Evolutionary conservation across 2,888 invertebrate species (phyloP), one percentile per base, ranked within the genome.

Genomic region (Tenthredo livida): DNA sequence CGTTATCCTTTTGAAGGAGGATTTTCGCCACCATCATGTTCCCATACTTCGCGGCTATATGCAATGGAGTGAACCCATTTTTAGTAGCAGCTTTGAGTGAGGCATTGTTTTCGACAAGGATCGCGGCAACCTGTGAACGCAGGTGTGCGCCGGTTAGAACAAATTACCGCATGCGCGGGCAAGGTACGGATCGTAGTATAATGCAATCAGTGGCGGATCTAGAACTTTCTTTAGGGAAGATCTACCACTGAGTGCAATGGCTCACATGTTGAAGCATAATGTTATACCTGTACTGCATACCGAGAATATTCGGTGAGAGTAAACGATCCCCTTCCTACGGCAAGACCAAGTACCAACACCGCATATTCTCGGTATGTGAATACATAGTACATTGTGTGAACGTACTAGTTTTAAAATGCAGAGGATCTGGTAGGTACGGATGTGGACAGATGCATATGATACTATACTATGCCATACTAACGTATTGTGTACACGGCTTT

Each of bases 41-140:
- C n/a, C 99, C 99, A 93, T 99, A 99, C 93, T 99, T 99, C 70
- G 98, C 97, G 4, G 99, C 99, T 85, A 99, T 95, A 94, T 99
- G 99, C 9, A 99, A 95, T 0, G 99, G 99, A 0, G 99, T 98
- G 94, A 99, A 99, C 12, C 99, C 98, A 94, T 97, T 98, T 90
- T 98, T 98, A 7, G 99, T 99, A n/a, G 98, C 96, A 1, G 98
- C 97, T 88, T 97, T 97, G 84, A 98, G 95, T 72, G 97, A 96
- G 0, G 99, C 99, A 87, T 97, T 97, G 93, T 98, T 96, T 90
- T 99, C 99, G 65, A 99, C 95, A 0, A 99, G 95, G 86, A 98
- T 96, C 15, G 97, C 95, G 0, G 98, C 98, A 47, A 99, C 98
- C 95, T 95, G 89, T 86, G 90, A 88, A 87, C 40, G 25, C 37